phyloP scores from a whole-genome alignment of 2,888 invertebrate species.

The Plusia festucae region DNA sequence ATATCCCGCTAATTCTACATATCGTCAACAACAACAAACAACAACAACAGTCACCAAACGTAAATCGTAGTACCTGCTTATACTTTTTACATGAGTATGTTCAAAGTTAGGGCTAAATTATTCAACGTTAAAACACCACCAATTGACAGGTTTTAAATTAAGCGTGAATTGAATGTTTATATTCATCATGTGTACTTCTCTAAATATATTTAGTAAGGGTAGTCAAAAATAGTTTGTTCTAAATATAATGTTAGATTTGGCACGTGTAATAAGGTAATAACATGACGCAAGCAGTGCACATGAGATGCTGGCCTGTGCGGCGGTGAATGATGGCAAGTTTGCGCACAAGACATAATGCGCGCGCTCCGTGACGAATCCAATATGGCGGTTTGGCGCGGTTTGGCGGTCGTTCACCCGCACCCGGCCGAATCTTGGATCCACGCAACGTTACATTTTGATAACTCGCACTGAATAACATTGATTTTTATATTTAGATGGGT shows the following conservation, averaged over 20 bases:
- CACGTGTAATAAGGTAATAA: slow-evolving; percentile 45
- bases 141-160: slow-evolving; percentile 31
- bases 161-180: slow-evolving; percentile 34
- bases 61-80: not conserved
- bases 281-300: slow-evolving; percentile 43
- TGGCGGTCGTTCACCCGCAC: slow-evolving; percentile 86
- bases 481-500: slow-evolving; percentile 14
- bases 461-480: slow-evolving; percentile 62
- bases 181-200: slow-evolving; percentile 33
- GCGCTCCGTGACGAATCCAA: slow-evolving; percentile 86
- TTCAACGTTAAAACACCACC: slow-evolving; percentile 21
- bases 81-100: not conserved
- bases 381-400: slow-evolving; percentile 86
- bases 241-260: slow-evolving; percentile 50
- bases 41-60: no score
- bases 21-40: not conserved
- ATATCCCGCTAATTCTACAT: no score
- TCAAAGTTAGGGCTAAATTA: not conserved
- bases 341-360: slow-evolving; percentile 81
- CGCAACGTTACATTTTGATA: slow-evolving; percentile 74
- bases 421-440: slow-evolving; percentile 74
- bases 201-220: slow-evolving; percentile 30
- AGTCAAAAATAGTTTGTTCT: slow-evolving; percentile 40
- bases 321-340: slow-evolving; percentile 57
- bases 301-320: slow-evolving; percentile 44